A percentile compares a stretch with the other conserved stretches of the same genome.
Conservation (phyloP, 2,888 invertebrate species). For the Muscina levida region DNA sequence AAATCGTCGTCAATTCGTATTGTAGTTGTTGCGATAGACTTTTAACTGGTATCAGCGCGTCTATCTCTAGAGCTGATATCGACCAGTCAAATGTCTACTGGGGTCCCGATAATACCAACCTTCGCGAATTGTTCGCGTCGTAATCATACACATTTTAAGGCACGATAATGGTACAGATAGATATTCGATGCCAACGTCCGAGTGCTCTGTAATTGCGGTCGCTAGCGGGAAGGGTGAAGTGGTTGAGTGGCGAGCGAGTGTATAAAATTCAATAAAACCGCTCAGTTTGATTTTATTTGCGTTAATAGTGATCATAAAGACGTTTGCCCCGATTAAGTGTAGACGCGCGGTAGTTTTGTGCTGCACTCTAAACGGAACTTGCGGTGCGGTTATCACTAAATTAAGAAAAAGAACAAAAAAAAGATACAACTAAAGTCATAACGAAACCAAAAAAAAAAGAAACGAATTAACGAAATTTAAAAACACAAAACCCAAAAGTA, state of each 20-base stretch:
- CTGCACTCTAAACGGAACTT: constrained; percentile 1
- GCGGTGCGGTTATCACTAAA: background rate
- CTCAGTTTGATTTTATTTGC: constrained; percentile 43
- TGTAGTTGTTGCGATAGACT: constrained; percentile 37
- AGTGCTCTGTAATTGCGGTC: constrained; percentile 5
- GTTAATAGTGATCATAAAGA: constrained; percentile 45
- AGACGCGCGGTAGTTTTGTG: constrained; percentile 6
- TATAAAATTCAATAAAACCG: constrained; percentile 51
- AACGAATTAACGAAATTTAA: background rate
- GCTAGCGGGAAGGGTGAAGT: background rate
- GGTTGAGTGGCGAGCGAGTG: constrained; percentile 4
- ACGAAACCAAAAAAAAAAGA: background rate
- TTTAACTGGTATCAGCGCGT: constrained; percentile 44
- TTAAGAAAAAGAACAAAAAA: constrained; percentile 15
- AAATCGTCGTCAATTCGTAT: constrained; percentile 14
- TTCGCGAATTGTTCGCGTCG: too few species aligned
- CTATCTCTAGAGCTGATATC: constrained; percentile 61
- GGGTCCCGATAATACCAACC: constrained; percentile 53
- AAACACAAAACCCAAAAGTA: background rate
- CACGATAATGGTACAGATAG: too few species aligned
- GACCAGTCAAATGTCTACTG: constrained; percentile 52
- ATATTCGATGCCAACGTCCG: constrained; percentile 8
- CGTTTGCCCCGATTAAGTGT: constrained; percentile 42
- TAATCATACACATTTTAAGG: too few species aligned
- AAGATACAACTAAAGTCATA: background rate